Conservation (phyloP, 53 echinoderm and acorn worm genomes). For the Apostichopus leukothele region DNA sequence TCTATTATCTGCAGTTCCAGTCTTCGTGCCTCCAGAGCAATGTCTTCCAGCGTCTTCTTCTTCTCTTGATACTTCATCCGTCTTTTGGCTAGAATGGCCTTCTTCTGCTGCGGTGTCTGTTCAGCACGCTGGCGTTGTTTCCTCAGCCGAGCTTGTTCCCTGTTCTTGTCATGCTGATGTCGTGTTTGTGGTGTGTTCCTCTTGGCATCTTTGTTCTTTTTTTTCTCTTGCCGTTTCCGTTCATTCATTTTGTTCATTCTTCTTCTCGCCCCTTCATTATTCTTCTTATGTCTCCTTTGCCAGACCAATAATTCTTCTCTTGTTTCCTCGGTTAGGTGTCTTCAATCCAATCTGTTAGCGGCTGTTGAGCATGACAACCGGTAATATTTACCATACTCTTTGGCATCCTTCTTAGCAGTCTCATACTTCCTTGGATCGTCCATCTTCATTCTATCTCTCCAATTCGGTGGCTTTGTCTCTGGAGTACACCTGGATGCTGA, state of each 20-base stretch:
- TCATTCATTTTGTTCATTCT: constrained; percentile 53
- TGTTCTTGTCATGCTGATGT: constrained; percentile 49
- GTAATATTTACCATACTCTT: constrained; percentile 15
- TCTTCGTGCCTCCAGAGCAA: neutral
- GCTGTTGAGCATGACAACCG: constrained; percentile 4
- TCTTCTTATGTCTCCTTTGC: constrained; percentile 27
- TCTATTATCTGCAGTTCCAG: neutral
- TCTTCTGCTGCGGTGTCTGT: constrained; percentile 31
- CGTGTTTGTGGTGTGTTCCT: constrained; percentile 33
- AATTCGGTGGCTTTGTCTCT: neutral
- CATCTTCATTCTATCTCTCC: neutral
- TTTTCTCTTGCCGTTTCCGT: constrained; percentile 36
- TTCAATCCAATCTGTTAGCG: neutral
- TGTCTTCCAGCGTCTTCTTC: neutral
- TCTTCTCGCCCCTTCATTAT: constrained; percentile 52
- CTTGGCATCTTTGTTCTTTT: constrained; percentile 12
- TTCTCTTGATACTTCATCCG: constrained; percentile 47
- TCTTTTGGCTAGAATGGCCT: constrained; percentile 53
- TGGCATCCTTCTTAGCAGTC: neutral
- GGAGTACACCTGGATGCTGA: constrained; percentile 12
- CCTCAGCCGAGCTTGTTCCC: constrained; percentile 47
- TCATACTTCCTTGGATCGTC: neutral
- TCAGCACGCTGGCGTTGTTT: constrained; percentile 53
- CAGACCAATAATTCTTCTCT: neutral
- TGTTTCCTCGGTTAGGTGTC: neutral